phyloP scores from a whole-genome alignment of 2,888 invertebrate genomes.

The Cheilosia impressa region DNA sequence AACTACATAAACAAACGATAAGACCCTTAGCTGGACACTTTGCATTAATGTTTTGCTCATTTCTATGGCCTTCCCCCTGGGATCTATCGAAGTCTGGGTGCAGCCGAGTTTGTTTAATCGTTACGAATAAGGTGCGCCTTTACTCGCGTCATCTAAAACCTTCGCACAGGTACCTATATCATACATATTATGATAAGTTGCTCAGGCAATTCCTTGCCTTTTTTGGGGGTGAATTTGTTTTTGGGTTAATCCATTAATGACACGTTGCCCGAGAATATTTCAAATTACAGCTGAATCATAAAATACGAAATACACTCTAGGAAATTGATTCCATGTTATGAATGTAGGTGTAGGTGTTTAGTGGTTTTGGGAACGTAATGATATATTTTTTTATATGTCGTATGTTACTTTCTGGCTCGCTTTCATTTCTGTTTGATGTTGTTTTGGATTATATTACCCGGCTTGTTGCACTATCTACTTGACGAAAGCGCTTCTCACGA shows the following conservation, averaged over 20 bases:
- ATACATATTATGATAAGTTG: slow-evolving; percentile 5
- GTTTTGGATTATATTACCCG: too few species aligned
- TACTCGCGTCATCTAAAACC: slow-evolving; percentile 36
- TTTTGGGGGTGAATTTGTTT: slow-evolving; percentile 30
- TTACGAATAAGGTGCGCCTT: slow-evolving; percentile 68
- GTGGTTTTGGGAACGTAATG: too few species aligned
- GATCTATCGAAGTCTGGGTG: slow-evolving; percentile 22
- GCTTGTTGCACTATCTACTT: too few species aligned
- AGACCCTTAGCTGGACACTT: neutral
- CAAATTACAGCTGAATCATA: neutral
- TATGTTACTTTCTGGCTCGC: too few species aligned
- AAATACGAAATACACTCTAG: too few species aligned
- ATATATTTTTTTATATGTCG: too few species aligned
- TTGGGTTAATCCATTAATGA: slow-evolving; percentile 31
- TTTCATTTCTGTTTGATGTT: too few species aligned
- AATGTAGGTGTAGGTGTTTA: too few species aligned
- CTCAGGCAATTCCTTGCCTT: neutral
- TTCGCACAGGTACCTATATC: slow-evolving; percentile 11
- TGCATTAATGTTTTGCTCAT: neutral
- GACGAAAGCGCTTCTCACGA: neutral
- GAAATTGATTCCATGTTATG: too few species aligned
- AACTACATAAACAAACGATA: slow-evolving; percentile 16
- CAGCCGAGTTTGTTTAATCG: slow-evolving; percentile 67
- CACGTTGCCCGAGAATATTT: slow-evolving; percentile 12
- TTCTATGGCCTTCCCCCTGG: neutral